phyloP scores from a whole-genome alignment of 2,888 invertebrate genomes.

The Heliconius aoede region DNA sequence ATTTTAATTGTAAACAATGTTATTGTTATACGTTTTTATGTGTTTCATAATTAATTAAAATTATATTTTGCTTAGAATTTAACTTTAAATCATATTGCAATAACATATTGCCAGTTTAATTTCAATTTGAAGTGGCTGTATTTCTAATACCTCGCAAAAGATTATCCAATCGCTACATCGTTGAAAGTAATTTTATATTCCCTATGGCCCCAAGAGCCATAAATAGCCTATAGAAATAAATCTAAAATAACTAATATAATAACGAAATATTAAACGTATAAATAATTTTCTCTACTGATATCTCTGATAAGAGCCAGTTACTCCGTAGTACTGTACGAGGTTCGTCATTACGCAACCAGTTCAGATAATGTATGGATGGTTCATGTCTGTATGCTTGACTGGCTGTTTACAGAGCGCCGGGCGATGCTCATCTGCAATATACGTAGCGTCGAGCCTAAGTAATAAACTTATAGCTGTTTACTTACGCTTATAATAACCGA shows the following conservation, averaged over 20 bases:
- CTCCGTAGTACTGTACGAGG: slow-evolving; percentile 25
- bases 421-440: slow-evolving; percentile 41
- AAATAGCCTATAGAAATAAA: neutral
- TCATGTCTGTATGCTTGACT: slow-evolving; percentile 60
- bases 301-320: slow-evolving; percentile 34
- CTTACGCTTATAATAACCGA: neutral
- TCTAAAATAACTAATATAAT: slow-evolving; percentile 8
- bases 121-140: neutral
- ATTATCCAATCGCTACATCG: neutral
- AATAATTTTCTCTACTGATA: slow-evolving; percentile 15
- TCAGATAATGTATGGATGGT: slow-evolving; percentile 36
- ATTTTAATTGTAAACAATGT: neutral
- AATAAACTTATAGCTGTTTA: neutral
- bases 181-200: neutral
- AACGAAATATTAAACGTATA: neutral
- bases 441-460: slow-evolving; percentile 18
- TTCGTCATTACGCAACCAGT: slow-evolving; percentile 37
- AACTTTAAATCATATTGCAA: neutral
- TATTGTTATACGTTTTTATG: neutral
- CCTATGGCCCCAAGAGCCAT: neutral
- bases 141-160: neutral
- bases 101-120: neutral
- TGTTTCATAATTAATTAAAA: neutral
- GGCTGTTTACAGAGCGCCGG: slow-evolving; percentile 59
- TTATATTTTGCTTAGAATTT: neutral